phyloP scores from a whole-genome alignment of 2,888 invertebrate species.

The Macrophya annulata region DNA sequence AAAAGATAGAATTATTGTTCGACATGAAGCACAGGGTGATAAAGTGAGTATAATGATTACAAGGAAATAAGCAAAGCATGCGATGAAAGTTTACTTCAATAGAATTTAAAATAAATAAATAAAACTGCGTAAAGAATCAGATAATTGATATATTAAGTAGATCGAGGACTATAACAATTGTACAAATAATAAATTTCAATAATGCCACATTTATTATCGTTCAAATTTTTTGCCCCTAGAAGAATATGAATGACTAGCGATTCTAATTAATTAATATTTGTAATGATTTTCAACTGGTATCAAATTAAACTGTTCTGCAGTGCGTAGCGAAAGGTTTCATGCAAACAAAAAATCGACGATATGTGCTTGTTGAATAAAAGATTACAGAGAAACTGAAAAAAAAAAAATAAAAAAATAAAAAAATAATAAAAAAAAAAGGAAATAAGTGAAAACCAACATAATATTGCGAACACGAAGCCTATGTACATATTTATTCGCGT shows the following conservation, averaged over 20 bases:
- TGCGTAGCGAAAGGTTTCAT: constrained; percentile 41
- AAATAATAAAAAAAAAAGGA: background rate
- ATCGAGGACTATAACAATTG: background rate
- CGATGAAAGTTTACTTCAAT: background rate
- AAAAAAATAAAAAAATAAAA: background rate
- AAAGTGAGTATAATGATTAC: constrained; percentile 29
- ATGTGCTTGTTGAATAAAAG: constrained; percentile 10
- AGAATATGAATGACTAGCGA: background rate
- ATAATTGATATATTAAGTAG: background rate
- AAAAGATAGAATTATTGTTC: background rate
- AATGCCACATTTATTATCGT: background rate
- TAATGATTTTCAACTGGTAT: background rate
- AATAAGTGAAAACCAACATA: constrained; percentile 21
- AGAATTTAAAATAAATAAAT: no score
- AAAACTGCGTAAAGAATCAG: background rate
- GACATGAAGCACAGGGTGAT: constrained; percentile 26
- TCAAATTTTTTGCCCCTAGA: constrained; percentile 1
- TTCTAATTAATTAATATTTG: background rate
- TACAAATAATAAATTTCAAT: background rate
- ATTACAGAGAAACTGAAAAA: no score
- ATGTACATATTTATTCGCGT: constrained; percentile 47
- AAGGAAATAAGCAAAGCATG: constrained; percentile 20
- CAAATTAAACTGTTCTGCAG: constrained; percentile 20
- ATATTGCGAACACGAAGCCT: constrained; percentile 54
- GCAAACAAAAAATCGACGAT: constrained; percentile 38